These are phyloP conservation scores for Drosophila gaucha DNA, from an alignment of 2,888 invertebrate species.

Conservation along the genomic window DNA sequence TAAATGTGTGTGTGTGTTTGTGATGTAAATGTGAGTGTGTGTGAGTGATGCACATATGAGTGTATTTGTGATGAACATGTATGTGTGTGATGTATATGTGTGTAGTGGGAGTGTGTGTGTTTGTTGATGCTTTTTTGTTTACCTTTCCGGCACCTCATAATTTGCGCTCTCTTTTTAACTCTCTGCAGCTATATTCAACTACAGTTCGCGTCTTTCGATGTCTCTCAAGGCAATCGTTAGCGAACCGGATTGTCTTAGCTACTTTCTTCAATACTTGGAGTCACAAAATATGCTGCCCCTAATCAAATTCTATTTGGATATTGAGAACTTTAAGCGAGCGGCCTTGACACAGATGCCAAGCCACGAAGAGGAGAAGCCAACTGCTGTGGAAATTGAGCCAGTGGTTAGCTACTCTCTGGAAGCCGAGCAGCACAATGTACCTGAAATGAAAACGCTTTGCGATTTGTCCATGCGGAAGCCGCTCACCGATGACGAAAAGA, in stretches of 20 bases:
- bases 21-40: too few species aligned
- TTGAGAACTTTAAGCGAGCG: slow-evolving; percentile 88
- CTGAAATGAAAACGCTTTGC: slow-evolving; percentile 82
- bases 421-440: slow-evolving; percentile 74
- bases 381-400: not conserved
- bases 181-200: slow-evolving; percentile 76
- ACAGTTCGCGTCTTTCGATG: slow-evolving; percentile 88
- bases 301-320: slow-evolving; percentile 91
- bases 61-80: too few species aligned
- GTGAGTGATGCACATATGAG: too few species aligned
- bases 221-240: slow-evolving; percentile 90
- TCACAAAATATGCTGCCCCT: slow-evolving; percentile 88
- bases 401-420: not conserved
- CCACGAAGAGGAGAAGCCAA: slow-evolving; percentile 1
- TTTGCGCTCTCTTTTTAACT: slow-evolving; percentile 17
- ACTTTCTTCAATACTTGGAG: slow-evolving; percentile 95
- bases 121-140: slow-evolving; percentile 4
- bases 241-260: slow-evolving; percentile 92
- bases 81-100: too few species aligned
- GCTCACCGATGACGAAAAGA: slow-evolving; percentile 84
- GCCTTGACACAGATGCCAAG: slow-evolving; percentile 62
- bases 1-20: slow-evolving; percentile 1
- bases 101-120: not conserved
- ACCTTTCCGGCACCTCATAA: slow-evolving; percentile 27
- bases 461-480: slow-evolving; percentile 84